Percentiles rank a stretch among this genome's conserved stretches.
phyloP scores from a whole-genome alignment of 2,113 vertebrate species.

The Hyaena hyaena region DNA sequence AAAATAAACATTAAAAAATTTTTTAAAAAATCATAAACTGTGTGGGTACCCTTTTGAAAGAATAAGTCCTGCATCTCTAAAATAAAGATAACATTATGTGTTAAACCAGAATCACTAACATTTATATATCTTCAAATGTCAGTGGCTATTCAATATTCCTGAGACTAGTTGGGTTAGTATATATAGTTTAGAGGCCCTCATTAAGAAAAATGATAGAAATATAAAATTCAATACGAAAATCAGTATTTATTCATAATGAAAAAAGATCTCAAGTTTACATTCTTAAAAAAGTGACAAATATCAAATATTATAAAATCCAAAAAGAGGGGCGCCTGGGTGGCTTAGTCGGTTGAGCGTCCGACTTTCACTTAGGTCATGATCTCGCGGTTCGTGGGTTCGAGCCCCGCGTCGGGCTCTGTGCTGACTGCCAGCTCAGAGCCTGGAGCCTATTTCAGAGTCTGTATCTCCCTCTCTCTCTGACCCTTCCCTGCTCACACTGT shows the following conservation, averaged over 20 bases:
- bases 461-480: too few species aligned
- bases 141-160: background rate
- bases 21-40: too few species aligned
- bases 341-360: too few species aligned
- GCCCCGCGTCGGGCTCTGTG: too few species aligned
- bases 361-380: too few species aligned
- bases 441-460: too few species aligned
- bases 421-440: too few species aligned
- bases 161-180: background rate
- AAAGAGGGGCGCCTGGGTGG: too few species aligned
- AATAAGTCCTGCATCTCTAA: background rate
- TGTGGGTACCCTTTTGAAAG: background rate
- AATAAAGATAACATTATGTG: background rate
- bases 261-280: background rate
- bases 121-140: background rate
- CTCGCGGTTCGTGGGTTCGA: too few species aligned
- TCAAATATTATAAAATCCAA: background rate
- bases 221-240: background rate
- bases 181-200: background rate
- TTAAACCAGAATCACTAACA: background rate
- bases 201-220: background rate
- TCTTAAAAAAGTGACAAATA: background rate
- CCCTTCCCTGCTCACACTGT: too few species aligned
- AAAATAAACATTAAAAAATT: too few species aligned
- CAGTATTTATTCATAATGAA: background rate